These are phyloP conservation scores for Myopa tessellatipennis DNA, from an alignment of 2,888 invertebrate genomes.

Conservation along the genomic window DNA sequence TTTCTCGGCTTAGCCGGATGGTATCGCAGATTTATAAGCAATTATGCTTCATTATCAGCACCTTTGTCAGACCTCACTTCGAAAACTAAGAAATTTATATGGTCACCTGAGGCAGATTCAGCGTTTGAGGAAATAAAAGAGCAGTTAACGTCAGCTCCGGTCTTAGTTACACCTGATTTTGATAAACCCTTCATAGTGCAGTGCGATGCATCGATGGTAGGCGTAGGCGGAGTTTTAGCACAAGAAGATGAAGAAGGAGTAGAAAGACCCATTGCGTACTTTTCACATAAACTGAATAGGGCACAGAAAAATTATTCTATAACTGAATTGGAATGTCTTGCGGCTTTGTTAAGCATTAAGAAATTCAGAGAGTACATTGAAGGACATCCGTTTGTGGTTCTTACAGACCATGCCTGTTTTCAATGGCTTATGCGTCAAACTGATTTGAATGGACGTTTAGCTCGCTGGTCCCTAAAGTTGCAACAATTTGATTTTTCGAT, in stretches of 20 bases:
- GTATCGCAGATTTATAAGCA: constrained; percentile 42
- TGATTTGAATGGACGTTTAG: constrained; percentile 49
- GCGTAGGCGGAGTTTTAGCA: constrained; percentile 40
- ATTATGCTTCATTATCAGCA: constrained; percentile 33
- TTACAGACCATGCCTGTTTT: constrained; percentile 54
- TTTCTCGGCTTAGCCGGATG: constrained; percentile 45
- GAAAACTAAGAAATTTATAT: constrained; percentile 32
- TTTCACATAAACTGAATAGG: constrained; percentile 41
- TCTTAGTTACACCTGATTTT: constrained; percentile 43
- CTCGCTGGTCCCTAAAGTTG: constrained; percentile 38
- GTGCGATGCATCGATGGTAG: constrained; percentile 45
- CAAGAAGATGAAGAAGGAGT: constrained; percentile 33
- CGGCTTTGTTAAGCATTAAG: constrained; percentile 42
- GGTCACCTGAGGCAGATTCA: constrained; percentile 34
- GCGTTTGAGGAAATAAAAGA: constrained; percentile 40
- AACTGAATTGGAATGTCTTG: constrained; percentile 46
- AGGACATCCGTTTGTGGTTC: constrained; percentile 45
- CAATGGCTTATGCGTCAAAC: constrained; percentile 53
- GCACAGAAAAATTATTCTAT: constrained; percentile 44
- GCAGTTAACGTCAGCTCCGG: too few species aligned
- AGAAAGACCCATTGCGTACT: constrained; percentile 41
- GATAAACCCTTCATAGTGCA: constrained; percentile 42
- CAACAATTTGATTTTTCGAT: constrained; percentile 31
- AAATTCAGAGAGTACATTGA: constrained; percentile 41
- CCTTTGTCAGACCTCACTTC: constrained; percentile 38